These are phyloP conservation scores for Glaucopsyche alexis DNA, from an alignment of 2,888 invertebrate genomes.

Conservation along the genomic window DNA sequence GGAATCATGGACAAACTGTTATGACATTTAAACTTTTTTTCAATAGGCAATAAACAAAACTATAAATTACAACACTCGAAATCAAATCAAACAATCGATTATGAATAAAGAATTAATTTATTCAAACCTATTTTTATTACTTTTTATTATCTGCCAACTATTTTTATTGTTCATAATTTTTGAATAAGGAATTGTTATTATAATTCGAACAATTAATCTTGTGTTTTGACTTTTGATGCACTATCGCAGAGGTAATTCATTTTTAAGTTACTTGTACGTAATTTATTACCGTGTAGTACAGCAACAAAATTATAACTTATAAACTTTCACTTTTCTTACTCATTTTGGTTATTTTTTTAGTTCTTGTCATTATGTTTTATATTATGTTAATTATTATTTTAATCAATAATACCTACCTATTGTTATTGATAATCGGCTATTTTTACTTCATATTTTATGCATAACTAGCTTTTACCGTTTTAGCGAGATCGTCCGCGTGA, in stretches of 20 bases:
- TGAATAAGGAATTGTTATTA: constrained; percentile 56
- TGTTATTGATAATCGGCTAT: no score
- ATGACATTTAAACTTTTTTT: constrained; percentile 7
- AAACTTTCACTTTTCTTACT: background rate
- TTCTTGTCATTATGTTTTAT: background rate
- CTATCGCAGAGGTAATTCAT: constrained; percentile 43
- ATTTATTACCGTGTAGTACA: constrained; percentile 48
- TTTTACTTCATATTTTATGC: no score
- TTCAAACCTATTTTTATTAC: constrained; percentile 76
- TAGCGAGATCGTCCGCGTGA: no score
- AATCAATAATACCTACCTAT: no score
- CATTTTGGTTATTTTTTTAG: background rate
- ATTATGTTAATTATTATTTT: no score
- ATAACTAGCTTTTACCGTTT: no score
- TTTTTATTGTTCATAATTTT: constrained; percentile 56
- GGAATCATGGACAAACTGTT: background rate
- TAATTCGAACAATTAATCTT: constrained; percentile 68
- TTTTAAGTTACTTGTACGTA: constrained; percentile 40
- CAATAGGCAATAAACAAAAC: constrained; percentile 32
- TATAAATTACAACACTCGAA: constrained; percentile 35
- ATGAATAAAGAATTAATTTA: constrained; percentile 59
- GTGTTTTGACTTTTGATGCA: constrained; percentile 52
- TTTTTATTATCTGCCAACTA: constrained; percentile 76
- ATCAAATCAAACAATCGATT: constrained; percentile 38
- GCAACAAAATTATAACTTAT: background rate